Evolutionary conservation across 1,140 invertebrate genomes (phyloP), one percentile per base, ranked within the genome.

Genomic region (Hyphantria cunea): DNA sequence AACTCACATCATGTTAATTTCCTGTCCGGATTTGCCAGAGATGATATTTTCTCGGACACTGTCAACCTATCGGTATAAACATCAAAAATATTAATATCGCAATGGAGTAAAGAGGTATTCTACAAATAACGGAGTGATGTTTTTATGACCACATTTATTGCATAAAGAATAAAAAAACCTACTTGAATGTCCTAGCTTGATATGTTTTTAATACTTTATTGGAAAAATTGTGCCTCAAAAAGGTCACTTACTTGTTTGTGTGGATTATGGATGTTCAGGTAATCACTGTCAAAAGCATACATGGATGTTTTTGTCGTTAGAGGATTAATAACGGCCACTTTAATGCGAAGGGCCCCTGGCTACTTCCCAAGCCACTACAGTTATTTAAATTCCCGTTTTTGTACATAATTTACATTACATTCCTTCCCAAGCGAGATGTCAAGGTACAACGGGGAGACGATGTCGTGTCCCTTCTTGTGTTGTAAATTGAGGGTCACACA

Each of bases 341-440:
- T 83, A 82, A 88, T 86, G 80, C 75, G 64, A 78, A 83, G 80
- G 76, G 78, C 74, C 69, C 73, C 54, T 68, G 42, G 70, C 53
- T 68, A 42, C 47, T 72, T 71, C 65, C 70, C 66, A 61, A 71
- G 76, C 68, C 72, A 75, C 76, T 80, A 62, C 76, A 87, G 80
- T 87, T 85, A 89, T 89, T 90, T 87, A 89, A 89, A 90, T 87
- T 86, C 83, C 76, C 75, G 76, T 90, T 90, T 89, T 83, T 86
- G 77, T 86, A 84, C 66, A 66, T 82, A 86, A 90, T 88, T 90
- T 88, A 88, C 87, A 90, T 90, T 83, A 82, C 68, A 84, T 78
- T 84, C 75, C 75, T 76, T 69, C 72, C 68, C 77, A 74, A 72
- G 73, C 75, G 78, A 87, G 83, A 88, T 83, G 78, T 74, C 78